Evolutionary conservation across 2,888 invertebrate genomes (phyloP).

Genomic region (Flexamia atlantica): DNA sequence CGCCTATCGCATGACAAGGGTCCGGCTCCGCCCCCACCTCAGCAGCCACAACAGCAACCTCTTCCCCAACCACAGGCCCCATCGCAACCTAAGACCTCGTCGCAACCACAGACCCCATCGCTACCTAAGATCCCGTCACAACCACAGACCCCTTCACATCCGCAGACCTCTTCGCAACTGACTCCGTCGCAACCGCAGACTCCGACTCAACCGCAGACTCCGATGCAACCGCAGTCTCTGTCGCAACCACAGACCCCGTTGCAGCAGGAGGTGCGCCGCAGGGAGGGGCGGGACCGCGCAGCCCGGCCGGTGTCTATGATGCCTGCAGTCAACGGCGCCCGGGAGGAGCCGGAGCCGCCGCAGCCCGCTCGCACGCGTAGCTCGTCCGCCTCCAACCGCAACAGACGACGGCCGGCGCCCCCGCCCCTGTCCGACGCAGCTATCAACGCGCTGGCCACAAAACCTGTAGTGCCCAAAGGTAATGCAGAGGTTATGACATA

Average conservation of each 20-base stretch:
- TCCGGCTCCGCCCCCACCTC: slow-evolving; percentile 84
- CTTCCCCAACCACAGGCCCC: background rate
- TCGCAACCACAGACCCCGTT: background rate
- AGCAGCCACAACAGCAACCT: background rate
- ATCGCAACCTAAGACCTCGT: slow-evolving; percentile 18
- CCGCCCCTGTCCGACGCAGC: slow-evolving; percentile 70
- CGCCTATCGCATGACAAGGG: slow-evolving; percentile 84
- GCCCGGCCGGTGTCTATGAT: slow-evolving; percentile 52
- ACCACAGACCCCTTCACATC: background rate
- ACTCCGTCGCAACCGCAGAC: too few relatives aligned
- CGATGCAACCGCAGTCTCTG: background rate
- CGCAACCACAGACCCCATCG: background rate
- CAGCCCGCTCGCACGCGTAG: slow-evolving; percentile 67
- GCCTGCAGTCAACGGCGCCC: slow-evolving; percentile 44
- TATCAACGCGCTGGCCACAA: slow-evolving; percentile 67
- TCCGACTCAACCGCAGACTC: slow-evolving; percentile 3
- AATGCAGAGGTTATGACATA: too few relatives aligned
- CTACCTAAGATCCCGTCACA: slow-evolving; percentile 17
- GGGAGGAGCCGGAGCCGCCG: slow-evolving; percentile 34
- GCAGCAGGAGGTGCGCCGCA: slow-evolving; percentile 37
- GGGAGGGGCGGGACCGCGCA: slow-evolving; percentile 48
- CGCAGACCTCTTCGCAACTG: slow-evolving; percentile 8
- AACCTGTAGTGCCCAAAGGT: slow-evolving; percentile 35
- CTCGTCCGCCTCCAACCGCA: slow-evolving; percentile 71
- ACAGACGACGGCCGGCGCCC: slow-evolving; percentile 70